phyloP scores from a whole-genome alignment of 2,797 vertebrate species.

The Acrossocheilus wenchowensis region DNA sequence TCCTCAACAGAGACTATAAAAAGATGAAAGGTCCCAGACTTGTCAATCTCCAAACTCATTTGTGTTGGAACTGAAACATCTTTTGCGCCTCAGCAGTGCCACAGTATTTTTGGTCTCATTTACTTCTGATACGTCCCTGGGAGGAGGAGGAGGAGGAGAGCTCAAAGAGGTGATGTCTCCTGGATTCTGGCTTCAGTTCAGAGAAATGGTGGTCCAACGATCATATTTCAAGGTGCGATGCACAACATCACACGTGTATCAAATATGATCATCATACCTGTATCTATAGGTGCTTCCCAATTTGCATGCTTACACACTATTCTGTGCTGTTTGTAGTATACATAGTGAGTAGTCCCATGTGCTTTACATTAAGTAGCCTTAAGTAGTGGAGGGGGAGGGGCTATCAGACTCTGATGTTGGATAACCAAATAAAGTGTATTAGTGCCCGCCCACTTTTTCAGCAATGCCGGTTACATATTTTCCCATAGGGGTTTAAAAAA shows the following conservation, averaged over 20 bases:
- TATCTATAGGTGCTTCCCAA: background rate
- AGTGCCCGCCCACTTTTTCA: too few species aligned
- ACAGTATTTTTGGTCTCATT: conserved; percentile 62
- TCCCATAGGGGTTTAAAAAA: too few species aligned
- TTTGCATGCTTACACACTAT: background rate
- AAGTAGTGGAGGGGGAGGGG: background rate
- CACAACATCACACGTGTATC: conserved; percentile 23
- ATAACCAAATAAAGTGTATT: too few species aligned
- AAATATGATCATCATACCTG: background rate
- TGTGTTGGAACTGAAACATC: conserved; percentile 55
- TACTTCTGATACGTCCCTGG: conserved; percentile 51
- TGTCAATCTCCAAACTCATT: conserved; percentile 62
- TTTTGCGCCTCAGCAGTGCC: conserved; percentile 49
- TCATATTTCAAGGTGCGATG: conserved; percentile 27
- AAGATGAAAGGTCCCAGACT: conserved; percentile 54
- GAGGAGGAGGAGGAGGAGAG: conserved; percentile 38
- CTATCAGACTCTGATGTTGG: background rate
- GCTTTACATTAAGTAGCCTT: too few species aligned
- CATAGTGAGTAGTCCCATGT: too few species aligned
- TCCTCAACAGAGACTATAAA: conserved; percentile 60
- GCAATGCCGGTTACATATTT: too few species aligned
- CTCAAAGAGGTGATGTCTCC: conserved; percentile 46
- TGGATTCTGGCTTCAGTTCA: conserved; percentile 52
- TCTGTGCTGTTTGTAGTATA: too few species aligned
- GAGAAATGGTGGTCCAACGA: conserved; percentile 25